Evolutionary conservation across 2,797 vertebrate species (phyloP).

Genomic region (Salmo trutta): DNA sequence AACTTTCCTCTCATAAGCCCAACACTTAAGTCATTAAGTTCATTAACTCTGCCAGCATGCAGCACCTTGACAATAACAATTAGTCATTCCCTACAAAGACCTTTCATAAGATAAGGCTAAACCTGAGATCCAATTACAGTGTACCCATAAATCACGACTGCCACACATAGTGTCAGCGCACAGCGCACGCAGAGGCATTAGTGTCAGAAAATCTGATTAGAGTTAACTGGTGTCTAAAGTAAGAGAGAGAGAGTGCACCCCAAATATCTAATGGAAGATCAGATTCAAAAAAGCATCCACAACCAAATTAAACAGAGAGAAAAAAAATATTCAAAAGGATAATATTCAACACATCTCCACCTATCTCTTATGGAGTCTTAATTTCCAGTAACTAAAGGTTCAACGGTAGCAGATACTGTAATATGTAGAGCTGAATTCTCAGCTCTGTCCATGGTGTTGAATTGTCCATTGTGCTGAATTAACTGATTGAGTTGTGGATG

Average conservation of each 20-base stretch:
- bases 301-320: slow-evolving; percentile 46
- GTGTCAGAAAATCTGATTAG: slow-evolving; percentile 65
- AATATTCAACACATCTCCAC: no score
- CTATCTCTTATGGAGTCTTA: no score
- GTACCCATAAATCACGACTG: slow-evolving; percentile 63
- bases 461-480: not conserved
- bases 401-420: no score
- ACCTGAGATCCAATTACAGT: slow-evolving; percentile 53
- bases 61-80: slow-evolving; percentile 30
- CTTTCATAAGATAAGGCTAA: slow-evolving; percentile 41
- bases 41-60: slow-evolving; percentile 2
- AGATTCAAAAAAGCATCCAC: slow-evolving; percentile 53
- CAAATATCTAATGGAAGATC: slow-evolving; percentile 64
- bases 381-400: no score
- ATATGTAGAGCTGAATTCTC: not conserved
- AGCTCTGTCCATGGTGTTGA: not conserved
- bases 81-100: slow-evolving; percentile 13
- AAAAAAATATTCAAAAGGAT: no score
- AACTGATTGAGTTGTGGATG: no score
- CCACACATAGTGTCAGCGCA: slow-evolving; percentile 55
- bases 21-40: slow-evolving; percentile 4
- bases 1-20: slow-evolving; percentile 2
- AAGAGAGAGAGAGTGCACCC: slow-evolving; percentile 60
- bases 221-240: slow-evolving; percentile 65
- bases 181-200: slow-evolving; percentile 58